Base-by-base conservation (phyloP, 2,888 invertebrate species). In the Pterostichus madidus region DNA sequence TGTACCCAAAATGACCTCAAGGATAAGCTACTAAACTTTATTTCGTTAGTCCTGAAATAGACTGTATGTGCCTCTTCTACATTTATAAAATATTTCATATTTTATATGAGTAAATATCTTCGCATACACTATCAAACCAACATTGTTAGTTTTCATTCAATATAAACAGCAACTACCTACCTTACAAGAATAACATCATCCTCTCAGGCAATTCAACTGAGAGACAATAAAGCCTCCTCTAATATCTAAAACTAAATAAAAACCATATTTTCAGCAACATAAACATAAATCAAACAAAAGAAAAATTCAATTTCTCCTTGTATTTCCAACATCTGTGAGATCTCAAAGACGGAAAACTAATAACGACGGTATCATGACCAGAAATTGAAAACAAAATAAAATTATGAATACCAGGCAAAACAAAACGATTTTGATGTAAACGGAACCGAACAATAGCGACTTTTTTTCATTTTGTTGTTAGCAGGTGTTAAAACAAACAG, bases 321-420 rank as follows among this genome's bases (percentile, higher is more conserved):
- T 39, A 39, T 39, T 39, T 11, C 49, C 49, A 64, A 6, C 64
- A 64, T 64, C 64, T 64, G 64, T 32, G 64, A 64, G 64, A 64
- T n/a, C 35, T 31, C n/a, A 32, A 35, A 64, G 64, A 59, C 35
- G 13, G 6, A 64, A 64, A 64, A 64, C 64, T 64, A 64, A 64
- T 64, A 64, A 64, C 35, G 64, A 64, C n/a, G 32, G 32, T 64
- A 64, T 64, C 64, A 64, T 64, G 35, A 7, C 64, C 64, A 64
- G 64, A 64, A 64, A 64, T 64, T 35, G 64, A 64, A 64, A 64
- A 64, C 64, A 64, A 64, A 64, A 64, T 64, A 64, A 64, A 64
- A 35, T 64, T 35, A 64, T 64, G 64, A 64, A 64, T 64, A 64
- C 64, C 11, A n/a, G n/a, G n/a, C n/a, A n/a, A n/a, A n/a, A 35